These are phyloP conservation scores for Drosophila kanekoi DNA, from an alignment of 2,888 invertebrate genomes.

Conservation along the genomic window DNA sequence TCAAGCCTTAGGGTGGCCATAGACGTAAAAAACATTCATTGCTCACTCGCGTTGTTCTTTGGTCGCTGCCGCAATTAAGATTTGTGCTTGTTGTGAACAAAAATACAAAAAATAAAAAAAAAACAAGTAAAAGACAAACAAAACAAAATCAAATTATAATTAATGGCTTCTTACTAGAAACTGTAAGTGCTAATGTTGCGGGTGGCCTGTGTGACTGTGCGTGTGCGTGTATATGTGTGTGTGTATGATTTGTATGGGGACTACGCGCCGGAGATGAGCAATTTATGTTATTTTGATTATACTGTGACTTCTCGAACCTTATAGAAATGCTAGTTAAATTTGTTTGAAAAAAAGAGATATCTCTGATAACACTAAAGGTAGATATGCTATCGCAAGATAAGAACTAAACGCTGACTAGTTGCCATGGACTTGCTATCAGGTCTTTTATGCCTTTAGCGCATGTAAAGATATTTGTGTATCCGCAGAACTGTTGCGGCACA, in stretches of 20 bases:
- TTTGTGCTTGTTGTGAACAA: conserved; percentile 8
- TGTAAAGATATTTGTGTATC: not conserved
- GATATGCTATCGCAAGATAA: conserved; percentile 40
- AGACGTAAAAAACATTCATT: conserved; percentile 18
- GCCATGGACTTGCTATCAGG: conserved; percentile 7
- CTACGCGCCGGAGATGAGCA: conserved; percentile 26
- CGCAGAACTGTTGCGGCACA: conserved; percentile 15
- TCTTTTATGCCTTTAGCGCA: not conserved
- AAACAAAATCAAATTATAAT: conserved; percentile 1
- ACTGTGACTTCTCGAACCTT: conserved; percentile 14
- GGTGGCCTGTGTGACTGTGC: conserved; percentile 8
- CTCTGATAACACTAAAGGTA: conserved; percentile 17
- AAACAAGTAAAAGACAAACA: not conserved
- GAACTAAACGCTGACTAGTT: conserved; percentile 10
- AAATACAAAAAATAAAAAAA: conserved; percentile 1
- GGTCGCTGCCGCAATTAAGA: conserved; percentile 15
- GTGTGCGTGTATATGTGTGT: conserved; percentile 3
- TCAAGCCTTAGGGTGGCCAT: conserved; percentile 21
- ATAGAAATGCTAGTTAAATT: not conserved
- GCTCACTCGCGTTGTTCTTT: conserved; percentile 29
- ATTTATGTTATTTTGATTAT: conserved; percentile 12
- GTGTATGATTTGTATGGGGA: conserved; percentile 9
- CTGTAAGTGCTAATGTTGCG: conserved; percentile 34
- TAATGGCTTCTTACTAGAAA: conserved; percentile 24
- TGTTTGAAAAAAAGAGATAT: conserved; percentile 2